Percentiles rank a stretch among this genome's conserved stretches.
Conservation (phyloP, 2,113 vertebrate genomes). For the Nesospiza acunhae region DNA sequence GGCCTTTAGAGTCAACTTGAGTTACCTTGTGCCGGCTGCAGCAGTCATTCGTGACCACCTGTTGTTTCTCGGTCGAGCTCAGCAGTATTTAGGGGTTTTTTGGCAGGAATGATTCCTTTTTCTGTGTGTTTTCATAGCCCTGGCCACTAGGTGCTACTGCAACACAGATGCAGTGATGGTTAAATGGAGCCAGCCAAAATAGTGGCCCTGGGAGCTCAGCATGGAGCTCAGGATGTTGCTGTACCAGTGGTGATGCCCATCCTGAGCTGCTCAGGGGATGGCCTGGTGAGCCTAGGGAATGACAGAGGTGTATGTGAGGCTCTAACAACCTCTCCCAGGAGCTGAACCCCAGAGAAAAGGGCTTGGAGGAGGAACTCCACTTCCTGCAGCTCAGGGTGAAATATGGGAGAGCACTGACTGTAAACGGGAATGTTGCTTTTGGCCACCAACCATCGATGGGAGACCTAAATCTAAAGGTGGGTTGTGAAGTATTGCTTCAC, state of each 20-base stretch:
- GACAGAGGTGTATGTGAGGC: background rate
- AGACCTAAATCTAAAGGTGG: background rate
- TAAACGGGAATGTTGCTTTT: background rate
- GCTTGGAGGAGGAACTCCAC: background rate
- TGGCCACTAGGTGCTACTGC: constrained; percentile 68
- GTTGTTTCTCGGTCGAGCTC: constrained; percentile 40
- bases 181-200: background rate
- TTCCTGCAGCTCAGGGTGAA: background rate
- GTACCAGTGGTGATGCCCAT: background rate
- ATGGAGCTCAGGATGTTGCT: background rate
- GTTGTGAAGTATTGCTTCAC: background rate
- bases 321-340: background rate
- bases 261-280: background rate
- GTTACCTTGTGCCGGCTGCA: constrained; percentile 54
- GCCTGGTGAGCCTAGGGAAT: background rate
- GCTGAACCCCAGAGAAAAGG: background rate
- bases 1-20: constrained; percentile 55
- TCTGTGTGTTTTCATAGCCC: constrained; percentile 30
- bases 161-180: constrained; percentile 33
- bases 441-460: fast-evolving
- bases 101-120: background rate
- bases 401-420: background rate
- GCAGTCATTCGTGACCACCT: constrained; percentile 36
- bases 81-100: background rate
- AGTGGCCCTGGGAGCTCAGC: background rate